These are phyloP conservation scores for Perca fluviatilis DNA, from an alignment of 2,113 vertebrate species.

Conservation along the genomic window DNA sequence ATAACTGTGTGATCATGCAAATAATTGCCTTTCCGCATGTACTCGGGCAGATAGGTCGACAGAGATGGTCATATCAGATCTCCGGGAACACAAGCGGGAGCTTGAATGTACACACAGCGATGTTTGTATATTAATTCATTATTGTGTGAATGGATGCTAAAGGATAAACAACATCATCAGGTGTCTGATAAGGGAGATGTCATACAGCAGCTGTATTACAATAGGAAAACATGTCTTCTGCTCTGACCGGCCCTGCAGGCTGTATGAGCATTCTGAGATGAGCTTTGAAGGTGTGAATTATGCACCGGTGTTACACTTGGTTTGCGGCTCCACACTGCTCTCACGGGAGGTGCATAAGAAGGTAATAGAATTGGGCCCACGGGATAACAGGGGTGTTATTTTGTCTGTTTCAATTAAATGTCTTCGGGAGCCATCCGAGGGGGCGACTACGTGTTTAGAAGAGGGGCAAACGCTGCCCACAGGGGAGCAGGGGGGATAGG, in stretches of 20 bases:
- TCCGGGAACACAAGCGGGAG: constrained; percentile 47
- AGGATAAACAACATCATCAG: constrained; percentile 51
- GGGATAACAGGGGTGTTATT: constrained; percentile 78
- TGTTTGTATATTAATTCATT: constrained; percentile 68
- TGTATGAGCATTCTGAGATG: constrained; percentile 39
- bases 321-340: constrained; percentile 29
- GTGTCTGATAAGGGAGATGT: constrained; percentile 51
- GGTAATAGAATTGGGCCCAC: constrained; percentile 78
- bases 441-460: constrained; percentile 55
- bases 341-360: constrained; percentile 65
- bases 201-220: constrained; percentile 26
- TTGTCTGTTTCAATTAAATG: constrained; percentile 83
- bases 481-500: constrained; percentile 45
- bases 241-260: constrained; percentile 24
- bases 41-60: constrained; percentile 49
- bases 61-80: constrained; percentile 56
- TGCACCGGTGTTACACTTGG: constrained; percentile 27
- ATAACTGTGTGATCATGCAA: constrained; percentile 84
- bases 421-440: constrained; percentile 53
- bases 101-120: constrained; percentile 31
- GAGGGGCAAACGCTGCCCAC: constrained; percentile 52
- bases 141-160: constrained; percentile 26
- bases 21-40: constrained; percentile 81
- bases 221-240: constrained; percentile 16
- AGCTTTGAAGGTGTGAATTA: constrained; percentile 61